A percentile compares a stretch with the other conserved stretches of the same genome.
phyloP scores from a whole-genome alignment of 2,888 invertebrate genomes.

The Metacarcinus magister region DNA sequence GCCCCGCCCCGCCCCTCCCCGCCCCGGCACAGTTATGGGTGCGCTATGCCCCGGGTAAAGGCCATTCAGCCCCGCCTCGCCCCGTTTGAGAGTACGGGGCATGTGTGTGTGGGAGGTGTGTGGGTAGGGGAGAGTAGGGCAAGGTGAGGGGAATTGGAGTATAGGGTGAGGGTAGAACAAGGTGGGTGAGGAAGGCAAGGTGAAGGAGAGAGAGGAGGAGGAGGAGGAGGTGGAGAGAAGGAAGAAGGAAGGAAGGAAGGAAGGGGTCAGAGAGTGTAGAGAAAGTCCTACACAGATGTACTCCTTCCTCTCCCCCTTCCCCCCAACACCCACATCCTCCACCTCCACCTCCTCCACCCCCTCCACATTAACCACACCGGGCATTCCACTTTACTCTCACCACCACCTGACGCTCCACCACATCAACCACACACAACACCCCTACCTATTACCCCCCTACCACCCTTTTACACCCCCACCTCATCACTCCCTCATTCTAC shows the following conservation, averaged over 20 bases:
- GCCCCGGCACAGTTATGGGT: no score
- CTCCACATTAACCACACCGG: not conserved
- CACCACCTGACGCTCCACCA: not conserved
- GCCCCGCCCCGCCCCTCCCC: no score
- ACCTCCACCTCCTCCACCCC: not conserved
- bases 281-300: not conserved
- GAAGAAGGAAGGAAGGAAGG: not conserved
- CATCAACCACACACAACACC: not conserved
- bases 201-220: not conserved
- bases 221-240: not conserved
- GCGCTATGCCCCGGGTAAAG: not conserved
- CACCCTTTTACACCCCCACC: not conserved
- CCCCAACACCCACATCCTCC: no score
- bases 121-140: not conserved
- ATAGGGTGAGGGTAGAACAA: not conserved
- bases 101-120: not conserved
- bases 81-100: not conserved
- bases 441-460: not conserved
- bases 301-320: not conserved
- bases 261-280: not conserved
- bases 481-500: not conserved
- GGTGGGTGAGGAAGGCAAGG: not conserved
- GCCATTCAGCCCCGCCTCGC: not conserved
- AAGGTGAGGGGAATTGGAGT: not conserved
- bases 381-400: not conserved